These are phyloP conservation scores for Acanthococcus lagerstroemiae DNA, from an alignment of 2,888 invertebrate genomes.

Conservation along the genomic window DNA sequence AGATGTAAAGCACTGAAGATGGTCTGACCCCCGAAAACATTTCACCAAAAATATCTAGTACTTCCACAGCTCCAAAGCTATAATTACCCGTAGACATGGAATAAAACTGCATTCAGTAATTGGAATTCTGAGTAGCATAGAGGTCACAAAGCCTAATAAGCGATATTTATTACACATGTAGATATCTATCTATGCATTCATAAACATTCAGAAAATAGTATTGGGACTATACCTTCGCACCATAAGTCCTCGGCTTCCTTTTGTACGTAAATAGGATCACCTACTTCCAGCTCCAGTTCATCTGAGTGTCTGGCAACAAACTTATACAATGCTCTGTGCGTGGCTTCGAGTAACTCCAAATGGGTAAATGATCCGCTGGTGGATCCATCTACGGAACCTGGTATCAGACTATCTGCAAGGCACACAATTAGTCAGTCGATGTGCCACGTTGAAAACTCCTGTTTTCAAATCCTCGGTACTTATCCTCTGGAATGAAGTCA, in stretches of 20 bases:
- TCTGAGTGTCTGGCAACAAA: constrained; percentile 92
- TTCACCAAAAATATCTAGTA: too few relatives aligned
- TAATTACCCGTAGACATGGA: too few relatives aligned
- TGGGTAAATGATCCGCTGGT: constrained; percentile 51
- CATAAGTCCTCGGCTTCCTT: constrained; percentile 94
- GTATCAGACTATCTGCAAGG: constrained; percentile 27
- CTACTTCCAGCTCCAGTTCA: constrained; percentile 93
- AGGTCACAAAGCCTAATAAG: too few relatives aligned
- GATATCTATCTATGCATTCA: neutral
- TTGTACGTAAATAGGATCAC: constrained; percentile 92
- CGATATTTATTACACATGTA: neutral
- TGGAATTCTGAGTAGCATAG: too few relatives aligned
- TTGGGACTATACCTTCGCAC: constrained; percentile 77
- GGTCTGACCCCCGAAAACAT: too few relatives aligned
- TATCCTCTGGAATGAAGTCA: too few relatives aligned
- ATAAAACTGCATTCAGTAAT: too few relatives aligned
- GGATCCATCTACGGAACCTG: constrained; percentile 7
- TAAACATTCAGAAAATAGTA: neutral
- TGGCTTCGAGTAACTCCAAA: constrained; percentile 79
- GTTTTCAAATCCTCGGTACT: too few relatives aligned
- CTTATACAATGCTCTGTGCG: constrained; percentile 89
- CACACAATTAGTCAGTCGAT: too few relatives aligned
- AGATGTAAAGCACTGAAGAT: too few relatives aligned
- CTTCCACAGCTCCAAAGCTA: too few relatives aligned
- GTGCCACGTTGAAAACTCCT: too few relatives aligned